Base-by-base conservation (phyloP, 1,140 invertebrate species). In the Zaprionus gabonicus region DNA sequence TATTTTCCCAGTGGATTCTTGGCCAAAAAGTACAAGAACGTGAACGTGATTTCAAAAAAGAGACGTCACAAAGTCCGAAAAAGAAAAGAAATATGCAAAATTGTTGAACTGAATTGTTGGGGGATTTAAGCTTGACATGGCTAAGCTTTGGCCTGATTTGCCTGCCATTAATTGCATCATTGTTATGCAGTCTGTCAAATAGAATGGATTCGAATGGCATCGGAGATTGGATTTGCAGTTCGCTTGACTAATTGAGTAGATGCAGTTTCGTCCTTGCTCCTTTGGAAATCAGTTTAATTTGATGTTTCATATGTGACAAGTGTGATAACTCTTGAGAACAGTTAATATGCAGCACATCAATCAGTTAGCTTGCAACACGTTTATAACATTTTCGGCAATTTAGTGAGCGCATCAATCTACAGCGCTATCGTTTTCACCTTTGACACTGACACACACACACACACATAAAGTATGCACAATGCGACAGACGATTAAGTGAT, bases 401-500 rank as follows among this genome's bases (percentile, higher is more conserved):
- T 51, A 51, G 46, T 25, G 25, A 10, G 17, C 9, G 46, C 67
- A 70, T 71, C 59, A 71, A 71, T 71, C 68, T 56, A 25, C 44
- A n/a, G 51, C 20, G 23, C 28, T 20, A 55, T 28, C 7, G 6
- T n/a, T 62, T 23, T 64, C 25, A 60, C 46, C 56, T 66, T 41
- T 66, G 69, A 57, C 62, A 20, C 20, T 20, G 20, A 20, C 20
- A 20, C 20, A 62, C 46, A 51, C 46, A 23, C 46, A 13, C 44
- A 17, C 20, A 36, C 17, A 62, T 49, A 64, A n/a, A 13, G 57
- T 69, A 55, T 74, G 71, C 71, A 69, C 25, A 73, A 36, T 60
- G 34, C 36, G 71, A 66, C 56, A 55, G 57, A 25, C 12, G 57
- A 74, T 69, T 74, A 62, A 69, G 57, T 70, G 28, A 57, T 71